phyloP scores from a whole-genome alignment of 1,140 invertebrate genomes.

The Tetramorium alpestre region DNA sequence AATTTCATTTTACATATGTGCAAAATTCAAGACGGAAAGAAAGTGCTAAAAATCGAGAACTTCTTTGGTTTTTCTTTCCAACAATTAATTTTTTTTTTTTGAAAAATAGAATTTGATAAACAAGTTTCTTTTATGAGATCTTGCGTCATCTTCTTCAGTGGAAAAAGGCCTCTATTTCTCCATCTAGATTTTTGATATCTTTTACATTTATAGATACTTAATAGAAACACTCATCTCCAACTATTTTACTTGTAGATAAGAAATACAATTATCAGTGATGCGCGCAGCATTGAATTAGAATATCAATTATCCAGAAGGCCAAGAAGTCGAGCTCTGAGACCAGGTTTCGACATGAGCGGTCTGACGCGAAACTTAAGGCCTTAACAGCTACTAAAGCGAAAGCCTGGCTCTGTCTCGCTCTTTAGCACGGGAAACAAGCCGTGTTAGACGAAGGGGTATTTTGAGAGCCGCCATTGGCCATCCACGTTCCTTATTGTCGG shows the following conservation, averaged over 20 bases:
- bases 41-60: neutral
- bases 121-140: neutral
- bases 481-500: constrained; percentile 84
- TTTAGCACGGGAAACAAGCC: constrained; percentile 83
- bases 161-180: neutral
- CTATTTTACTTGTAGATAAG: neutral
- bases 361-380: constrained; percentile 76
- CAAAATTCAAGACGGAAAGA: neutral
- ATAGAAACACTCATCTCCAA: neutral
- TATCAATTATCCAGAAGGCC: constrained; percentile 81
- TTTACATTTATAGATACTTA: neutral
- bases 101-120: neutral
- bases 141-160: neutral
- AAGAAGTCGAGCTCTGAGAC: constrained; percentile 25
- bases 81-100: too few species aligned
- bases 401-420: constrained; percentile 81
- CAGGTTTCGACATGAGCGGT: constrained; percentile 64
- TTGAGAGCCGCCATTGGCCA: constrained; percentile 85
- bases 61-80: neutral
- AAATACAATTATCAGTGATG: constrained; percentile 16
- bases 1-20: neutral
- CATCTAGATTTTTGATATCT: neutral
- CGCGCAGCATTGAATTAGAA: constrained; percentile 76
- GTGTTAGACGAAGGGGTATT: constrained; percentile 83
- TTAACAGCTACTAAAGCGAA: constrained; percentile 86